phyloP scores from a whole-genome alignment of 2,113 vertebrate genomes.

The Suricata suricatta region DNA sequence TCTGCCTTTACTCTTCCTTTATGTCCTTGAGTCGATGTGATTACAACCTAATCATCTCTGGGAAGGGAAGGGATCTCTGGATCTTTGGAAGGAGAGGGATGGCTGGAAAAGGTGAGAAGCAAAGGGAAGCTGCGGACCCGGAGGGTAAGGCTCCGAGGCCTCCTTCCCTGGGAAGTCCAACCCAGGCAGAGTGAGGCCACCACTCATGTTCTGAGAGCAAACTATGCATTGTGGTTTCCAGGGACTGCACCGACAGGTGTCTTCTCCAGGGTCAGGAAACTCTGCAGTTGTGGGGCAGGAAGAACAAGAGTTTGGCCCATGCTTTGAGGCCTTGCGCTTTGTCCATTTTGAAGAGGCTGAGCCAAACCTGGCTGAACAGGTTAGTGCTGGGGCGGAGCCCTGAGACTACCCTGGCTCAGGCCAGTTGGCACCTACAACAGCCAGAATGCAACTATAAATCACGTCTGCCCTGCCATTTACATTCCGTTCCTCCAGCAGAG shows the following conservation, averaged over 20 bases:
- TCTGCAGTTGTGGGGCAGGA: neutral
- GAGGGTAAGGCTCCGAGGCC: neutral
- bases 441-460: neutral
- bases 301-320: neutral
- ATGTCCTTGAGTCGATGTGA: neutral
- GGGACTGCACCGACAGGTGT: neutral
- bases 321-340: slow-evolving; percentile 32
- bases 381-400: neutral
- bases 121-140: neutral
- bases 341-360: neutral
- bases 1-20: neutral
- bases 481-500: neutral
- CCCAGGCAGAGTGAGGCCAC: neutral
- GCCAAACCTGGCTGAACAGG: slow-evolving; percentile 24
- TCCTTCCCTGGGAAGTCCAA: neutral
- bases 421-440: neutral
- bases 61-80: neutral
- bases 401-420: neutral
- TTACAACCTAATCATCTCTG: neutral
- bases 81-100: neutral
- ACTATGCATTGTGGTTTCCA: neutral
- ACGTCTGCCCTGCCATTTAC: neutral
- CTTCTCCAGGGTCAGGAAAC: neutral
- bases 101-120: neutral
- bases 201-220: accelerated